These are phyloP conservation scores for Philopedon plagiatum DNA, from an alignment of 2,888 invertebrate genomes.

Conservation along the genomic window DNA sequence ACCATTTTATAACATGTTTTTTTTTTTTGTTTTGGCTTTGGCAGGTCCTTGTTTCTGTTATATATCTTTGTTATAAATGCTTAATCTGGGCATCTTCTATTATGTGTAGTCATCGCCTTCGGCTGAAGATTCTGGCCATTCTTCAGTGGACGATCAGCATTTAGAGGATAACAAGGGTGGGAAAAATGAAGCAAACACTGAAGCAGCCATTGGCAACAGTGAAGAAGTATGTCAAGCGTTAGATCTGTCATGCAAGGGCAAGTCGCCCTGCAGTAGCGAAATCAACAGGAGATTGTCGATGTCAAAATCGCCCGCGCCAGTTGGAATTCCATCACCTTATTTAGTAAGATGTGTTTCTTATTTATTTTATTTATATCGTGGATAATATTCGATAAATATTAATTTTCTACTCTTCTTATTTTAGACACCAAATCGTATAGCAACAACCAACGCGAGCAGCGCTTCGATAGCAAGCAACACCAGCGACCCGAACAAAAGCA, in stretches of 20 bases:
- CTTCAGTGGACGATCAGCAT: slow-evolving; percentile 35
- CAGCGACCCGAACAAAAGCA: not conserved
- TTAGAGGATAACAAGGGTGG: slow-evolving; percentile 4
- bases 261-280: not conserved
- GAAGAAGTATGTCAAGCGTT: slow-evolving; percentile 20
- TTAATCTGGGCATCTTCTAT: no score
- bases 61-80: no score
- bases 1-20: not conserved
- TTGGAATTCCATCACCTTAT: slow-evolving; percentile 22
- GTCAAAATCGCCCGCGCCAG: not conserved
- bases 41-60: no score
- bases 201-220: not conserved
- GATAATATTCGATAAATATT: no score
- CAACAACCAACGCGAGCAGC: not conserved
- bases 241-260: slow-evolving; percentile 27
- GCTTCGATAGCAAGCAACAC: not conserved
- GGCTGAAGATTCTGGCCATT: slow-evolving; percentile 39
- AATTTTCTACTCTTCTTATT: not conserved
- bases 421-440: slow-evolving; percentile 5
- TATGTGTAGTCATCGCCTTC: slow-evolving; percentile 13
- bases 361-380: no score
- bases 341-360: slow-evolving; percentile 2
- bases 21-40: no score
- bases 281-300: not conserved
- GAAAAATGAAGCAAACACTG: not conserved